Evolutionary conservation across 2,113 vertebrate genomes (phyloP).

Genomic region (Megalops atlanticus): DNA sequence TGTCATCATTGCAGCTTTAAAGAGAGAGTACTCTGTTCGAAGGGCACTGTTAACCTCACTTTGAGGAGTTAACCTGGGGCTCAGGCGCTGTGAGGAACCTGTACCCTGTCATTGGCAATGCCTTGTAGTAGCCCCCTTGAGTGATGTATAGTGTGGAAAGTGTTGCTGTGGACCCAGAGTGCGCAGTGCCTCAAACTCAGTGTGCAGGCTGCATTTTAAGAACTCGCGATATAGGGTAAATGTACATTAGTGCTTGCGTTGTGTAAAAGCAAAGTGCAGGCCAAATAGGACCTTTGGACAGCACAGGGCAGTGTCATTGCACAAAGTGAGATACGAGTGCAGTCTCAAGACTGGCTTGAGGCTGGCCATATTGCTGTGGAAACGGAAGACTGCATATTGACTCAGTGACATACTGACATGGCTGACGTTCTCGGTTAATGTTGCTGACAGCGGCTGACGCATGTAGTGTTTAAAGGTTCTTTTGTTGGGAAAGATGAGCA

Average conservation of each 20-base stretch:
- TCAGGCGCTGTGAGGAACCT: too few species aligned
- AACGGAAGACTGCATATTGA: conserved; percentile 10
- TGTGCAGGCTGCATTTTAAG: neutral
- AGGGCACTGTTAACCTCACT: neutral
- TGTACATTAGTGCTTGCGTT: neutral
- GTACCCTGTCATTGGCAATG: neutral
- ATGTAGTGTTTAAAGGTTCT: too few species aligned
- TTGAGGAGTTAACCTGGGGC: too few species aligned
- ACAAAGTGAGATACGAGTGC: neutral
- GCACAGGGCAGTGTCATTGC: neutral
- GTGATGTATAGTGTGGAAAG: neutral
- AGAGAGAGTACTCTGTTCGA: neutral
- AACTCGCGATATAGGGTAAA: neutral
- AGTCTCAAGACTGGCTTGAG: neutral
- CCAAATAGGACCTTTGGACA: conserved; percentile 9
- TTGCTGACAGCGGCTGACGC: neutral
- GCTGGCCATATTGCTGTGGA: conserved; percentile 21
- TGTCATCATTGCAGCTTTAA: neutral
- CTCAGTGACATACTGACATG: conserved; percentile 45
- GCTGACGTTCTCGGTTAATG: too few species aligned
- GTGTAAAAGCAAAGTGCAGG: neutral
- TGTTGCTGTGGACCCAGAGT: neutral
- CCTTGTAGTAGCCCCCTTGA: neutral
- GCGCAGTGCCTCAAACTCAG: neutral
- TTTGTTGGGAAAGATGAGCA: too few species aligned